Conservation (phyloP, 2,113 vertebrate species). For the Eubucco bourcierii region DNA sequence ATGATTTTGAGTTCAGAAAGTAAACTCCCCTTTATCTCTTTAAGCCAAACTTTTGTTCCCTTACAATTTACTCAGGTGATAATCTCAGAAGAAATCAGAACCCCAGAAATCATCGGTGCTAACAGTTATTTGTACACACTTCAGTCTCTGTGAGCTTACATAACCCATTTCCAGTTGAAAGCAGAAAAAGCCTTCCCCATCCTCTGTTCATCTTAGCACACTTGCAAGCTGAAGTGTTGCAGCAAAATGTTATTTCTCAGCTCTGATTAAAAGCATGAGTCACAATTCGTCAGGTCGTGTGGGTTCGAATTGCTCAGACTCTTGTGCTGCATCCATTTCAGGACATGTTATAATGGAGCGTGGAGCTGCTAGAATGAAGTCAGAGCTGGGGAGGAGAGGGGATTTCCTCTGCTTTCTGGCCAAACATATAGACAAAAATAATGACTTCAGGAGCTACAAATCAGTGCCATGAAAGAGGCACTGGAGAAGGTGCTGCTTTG, state of each 20-base stretch:
- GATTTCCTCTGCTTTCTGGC: constrained; percentile 14
- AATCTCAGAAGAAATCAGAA: neutral
- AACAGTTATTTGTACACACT: constrained; percentile 7
- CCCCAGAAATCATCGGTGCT: neutral
- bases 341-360: neutral
- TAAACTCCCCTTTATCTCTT: neutral
- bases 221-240: neutral
- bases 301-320: neutral
- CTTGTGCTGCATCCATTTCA: neutral
- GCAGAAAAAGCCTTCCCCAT: constrained; percentile 11
- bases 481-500: neutral
- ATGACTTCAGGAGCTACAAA: neutral
- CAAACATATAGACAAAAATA: neutral
- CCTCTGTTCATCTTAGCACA: neutral
- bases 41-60: neutral
- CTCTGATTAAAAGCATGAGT: constrained; percentile 59
- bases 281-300: neutral
- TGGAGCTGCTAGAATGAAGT: constrained; percentile 1
- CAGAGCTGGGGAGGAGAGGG: neutral
- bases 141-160: neutral
- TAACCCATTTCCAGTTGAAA: neutral
- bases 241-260: constrained; percentile 43
- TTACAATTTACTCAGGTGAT: neutral
- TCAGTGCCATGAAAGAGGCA: neutral
- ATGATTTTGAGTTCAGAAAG: neutral